phyloP scores from a whole-genome alignment of 2,888 invertebrate species.

The Andricus quercusramuli region DNA sequence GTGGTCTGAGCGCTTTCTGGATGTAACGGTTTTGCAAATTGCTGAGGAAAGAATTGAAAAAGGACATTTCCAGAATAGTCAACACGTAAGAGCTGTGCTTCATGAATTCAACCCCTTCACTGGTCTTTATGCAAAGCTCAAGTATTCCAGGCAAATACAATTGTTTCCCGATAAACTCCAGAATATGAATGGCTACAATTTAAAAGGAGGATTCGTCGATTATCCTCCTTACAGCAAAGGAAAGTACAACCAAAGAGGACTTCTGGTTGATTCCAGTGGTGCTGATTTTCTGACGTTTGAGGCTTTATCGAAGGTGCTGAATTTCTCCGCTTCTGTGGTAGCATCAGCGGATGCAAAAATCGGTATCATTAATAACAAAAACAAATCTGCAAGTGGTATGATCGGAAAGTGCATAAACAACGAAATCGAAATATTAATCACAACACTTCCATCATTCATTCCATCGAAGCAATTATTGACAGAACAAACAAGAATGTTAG shows the following conservation, averaged over 20 bases:
- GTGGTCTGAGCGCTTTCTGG: background rate
- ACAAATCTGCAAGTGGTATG: background rate
- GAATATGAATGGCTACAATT: background rate
- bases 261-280: background rate
- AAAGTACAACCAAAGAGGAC: background rate
- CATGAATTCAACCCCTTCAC: too few relatives aligned
- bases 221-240: background rate
- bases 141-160: background rate
- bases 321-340: background rate
- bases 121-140: background rate
- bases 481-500: too few relatives aligned
- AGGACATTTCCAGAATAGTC: background rate
- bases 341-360: background rate
- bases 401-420: background rate
- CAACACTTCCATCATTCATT: too few relatives aligned
- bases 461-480: too few relatives aligned
- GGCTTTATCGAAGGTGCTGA: background rate
- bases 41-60: background rate
- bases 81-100: background rate
- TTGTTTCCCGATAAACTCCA: constrained; percentile 4
- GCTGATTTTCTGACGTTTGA: background rate
- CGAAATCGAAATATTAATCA: background rate
- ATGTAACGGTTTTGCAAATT: background rate
- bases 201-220: background rate
- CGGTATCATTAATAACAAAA: background rate